Percentiles rank a stretch among this genome's conserved stretches.
Conservation (phyloP, 2,113 vertebrate genomes). For the Murina feae region DNA sequence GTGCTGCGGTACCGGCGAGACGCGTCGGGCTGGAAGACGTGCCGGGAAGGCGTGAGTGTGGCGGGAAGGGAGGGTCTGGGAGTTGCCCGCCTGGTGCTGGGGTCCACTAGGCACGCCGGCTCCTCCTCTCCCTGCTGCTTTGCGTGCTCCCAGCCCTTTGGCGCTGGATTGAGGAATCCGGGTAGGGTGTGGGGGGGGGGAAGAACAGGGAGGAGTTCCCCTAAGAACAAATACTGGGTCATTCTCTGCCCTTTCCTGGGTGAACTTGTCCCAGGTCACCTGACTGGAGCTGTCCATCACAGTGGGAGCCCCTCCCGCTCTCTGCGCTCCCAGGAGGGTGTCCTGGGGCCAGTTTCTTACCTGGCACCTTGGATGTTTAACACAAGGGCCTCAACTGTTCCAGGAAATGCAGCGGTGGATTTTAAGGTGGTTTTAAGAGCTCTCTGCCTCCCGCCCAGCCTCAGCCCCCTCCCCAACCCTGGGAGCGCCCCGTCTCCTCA, state of each 20-base stretch:
- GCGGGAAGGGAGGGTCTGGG: background rate
- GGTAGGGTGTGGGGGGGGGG: too few relatives aligned
- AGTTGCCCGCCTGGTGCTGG: too few relatives aligned
- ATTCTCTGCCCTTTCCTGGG: background rate
- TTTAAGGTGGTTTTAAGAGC: background rate
- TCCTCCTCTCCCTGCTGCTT: background rate
- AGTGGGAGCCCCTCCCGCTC: background rate
- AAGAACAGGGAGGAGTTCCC: background rate
- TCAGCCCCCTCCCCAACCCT: background rate
- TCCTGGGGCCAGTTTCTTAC: background rate
- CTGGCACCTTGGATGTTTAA: background rate
- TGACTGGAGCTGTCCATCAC: background rate
- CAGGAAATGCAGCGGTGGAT: background rate
- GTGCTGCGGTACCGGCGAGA: constrained; percentile 85
- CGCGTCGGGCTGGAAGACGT: constrained; percentile 86
- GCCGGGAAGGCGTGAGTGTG: constrained; percentile 85
- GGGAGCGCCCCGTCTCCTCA: background rate
- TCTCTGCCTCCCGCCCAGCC: too few relatives aligned
- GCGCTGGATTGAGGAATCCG: background rate
- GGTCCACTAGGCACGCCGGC: background rate
- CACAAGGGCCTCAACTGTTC: background rate
- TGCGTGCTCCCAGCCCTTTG: background rate
- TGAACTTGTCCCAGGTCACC: background rate
- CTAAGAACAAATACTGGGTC: background rate
- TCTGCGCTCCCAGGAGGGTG: background rate